Evolutionary conservation across 2,888 invertebrate genomes (phyloP).

Genomic region (Heteromyza rotundicornis): DNA sequence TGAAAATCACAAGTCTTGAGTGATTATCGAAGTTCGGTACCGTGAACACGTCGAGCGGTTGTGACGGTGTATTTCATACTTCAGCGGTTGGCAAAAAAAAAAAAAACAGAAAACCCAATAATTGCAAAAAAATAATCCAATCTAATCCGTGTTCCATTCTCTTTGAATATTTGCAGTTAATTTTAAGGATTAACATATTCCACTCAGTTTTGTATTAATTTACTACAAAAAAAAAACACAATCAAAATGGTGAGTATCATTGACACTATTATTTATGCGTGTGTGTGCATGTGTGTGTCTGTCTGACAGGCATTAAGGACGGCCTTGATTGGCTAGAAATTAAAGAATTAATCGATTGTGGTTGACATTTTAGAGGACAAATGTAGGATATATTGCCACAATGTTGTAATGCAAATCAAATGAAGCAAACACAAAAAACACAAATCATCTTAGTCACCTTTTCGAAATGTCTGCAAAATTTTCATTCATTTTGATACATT

Average conservation of each 20-base stretch:
- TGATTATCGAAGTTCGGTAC: conserved; percentile 50
- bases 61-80: conserved; percentile 17
- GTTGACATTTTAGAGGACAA: conserved; percentile 40
- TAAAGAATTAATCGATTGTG: conserved; percentile 25
- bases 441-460: too few species aligned
- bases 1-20: conserved; percentile 49
- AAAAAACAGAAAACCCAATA: too few species aligned
- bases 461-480: too few species aligned
- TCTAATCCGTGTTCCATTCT: not conserved
- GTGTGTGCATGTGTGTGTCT: not conserved
- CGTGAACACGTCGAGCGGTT: conserved; percentile 44
- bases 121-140: too few species aligned
- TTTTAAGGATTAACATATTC: not conserved
- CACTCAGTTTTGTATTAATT: conserved; percentile 12
- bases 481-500: too few species aligned
- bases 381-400: too few species aligned
- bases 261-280: too few species aligned
- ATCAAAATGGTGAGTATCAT: conserved; percentile 45
- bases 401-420: too few species aligned
- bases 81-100: too few species aligned
- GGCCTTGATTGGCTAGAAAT: conserved; percentile 38
- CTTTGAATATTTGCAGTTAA: not conserved
- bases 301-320: conserved; percentile 13
- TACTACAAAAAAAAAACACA: conserved; percentile 11
- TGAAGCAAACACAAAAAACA: too few species aligned